These are phyloP conservation scores for Plectrocnemia conspersa DNA, from an alignment of 1,140 invertebrate genomes.

Conservation along the genomic window DNA sequence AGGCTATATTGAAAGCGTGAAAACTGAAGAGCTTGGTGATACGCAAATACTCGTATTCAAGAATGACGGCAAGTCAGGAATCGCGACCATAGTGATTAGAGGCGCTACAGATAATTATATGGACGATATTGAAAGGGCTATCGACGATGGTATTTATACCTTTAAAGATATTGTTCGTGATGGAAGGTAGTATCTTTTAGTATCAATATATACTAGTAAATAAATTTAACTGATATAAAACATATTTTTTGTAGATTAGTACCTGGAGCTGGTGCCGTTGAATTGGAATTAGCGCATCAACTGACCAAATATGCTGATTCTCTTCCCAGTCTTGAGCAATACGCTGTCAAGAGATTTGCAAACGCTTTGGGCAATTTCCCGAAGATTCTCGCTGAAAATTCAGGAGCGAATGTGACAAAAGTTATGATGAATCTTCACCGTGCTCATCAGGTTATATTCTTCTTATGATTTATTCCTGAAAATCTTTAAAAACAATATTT, in stretches of 20 bases:
- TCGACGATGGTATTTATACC: conserved; percentile 98
- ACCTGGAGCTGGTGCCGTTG: conserved; percentile 90
- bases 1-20: conserved; percentile 87
- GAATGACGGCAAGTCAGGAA: conserved; percentile 76
- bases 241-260: conserved; percentile 61
- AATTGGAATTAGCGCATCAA: conserved; percentile 89
- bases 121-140: conserved; percentile 97
- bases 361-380: conserved; percentile 87
- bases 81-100: conserved; percentile 90
- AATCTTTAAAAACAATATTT: background rate
- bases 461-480: background rate
- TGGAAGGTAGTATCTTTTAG: conserved; percentile 55
- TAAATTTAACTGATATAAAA: too few species aligned
- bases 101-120: conserved; percentile 98
- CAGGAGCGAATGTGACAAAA: conserved; percentile 82
- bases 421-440: conserved; percentile 88
- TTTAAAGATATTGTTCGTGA: conserved; percentile 81
- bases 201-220: too few species aligned
- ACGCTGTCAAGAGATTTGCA: conserved; percentile 93
- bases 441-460: conserved; percentile 82
- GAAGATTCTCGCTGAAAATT: conserved; percentile 90
- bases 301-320: conserved; percentile 85
- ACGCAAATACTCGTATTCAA: conserved; percentile 90
- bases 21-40: conserved; percentile 94
- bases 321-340: conserved; percentile 92